Evolutionary conservation across 2,113 vertebrate species (phyloP).

Genomic region (Corythaeola cristata): DNA sequence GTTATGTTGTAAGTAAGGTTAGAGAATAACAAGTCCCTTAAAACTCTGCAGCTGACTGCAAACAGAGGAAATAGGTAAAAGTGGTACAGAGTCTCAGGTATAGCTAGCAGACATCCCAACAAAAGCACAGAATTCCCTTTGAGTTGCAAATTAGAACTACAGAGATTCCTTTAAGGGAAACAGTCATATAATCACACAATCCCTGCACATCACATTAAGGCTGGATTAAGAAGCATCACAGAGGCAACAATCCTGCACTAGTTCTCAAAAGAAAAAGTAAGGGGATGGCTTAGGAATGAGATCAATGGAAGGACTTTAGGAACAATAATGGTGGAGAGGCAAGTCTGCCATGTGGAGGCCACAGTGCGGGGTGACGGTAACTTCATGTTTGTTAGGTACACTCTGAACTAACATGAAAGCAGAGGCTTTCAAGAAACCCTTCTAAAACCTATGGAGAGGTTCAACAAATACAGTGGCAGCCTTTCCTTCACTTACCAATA

Average conservation of each 20-base stretch:
- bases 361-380: background rate
- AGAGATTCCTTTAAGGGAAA: background rate
- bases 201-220: background rate
- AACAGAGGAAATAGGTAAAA: background rate
- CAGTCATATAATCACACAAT: background rate
- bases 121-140: background rate
- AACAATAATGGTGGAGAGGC: background rate
- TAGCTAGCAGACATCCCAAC: background rate
- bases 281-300: background rate
- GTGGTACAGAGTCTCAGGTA: background rate
- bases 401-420: background rate
- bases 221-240: background rate
- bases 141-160: background rate
- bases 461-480: background rate
- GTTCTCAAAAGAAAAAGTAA: background rate
- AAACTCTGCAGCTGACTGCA: background rate
- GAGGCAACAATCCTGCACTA: conserved; percentile 9
- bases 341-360: background rate
- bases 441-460: background rate
- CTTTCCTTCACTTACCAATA: conserved; percentile 89
- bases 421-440: background rate
- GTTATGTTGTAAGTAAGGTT: conserved; percentile 24
- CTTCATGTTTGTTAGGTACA: conserved; percentile 35
- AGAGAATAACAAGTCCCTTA: background rate
- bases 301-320: background rate